phyloP scores from a whole-genome alignment of 2,113 vertebrate genomes.

The Pseudorasbora parva region DNA sequence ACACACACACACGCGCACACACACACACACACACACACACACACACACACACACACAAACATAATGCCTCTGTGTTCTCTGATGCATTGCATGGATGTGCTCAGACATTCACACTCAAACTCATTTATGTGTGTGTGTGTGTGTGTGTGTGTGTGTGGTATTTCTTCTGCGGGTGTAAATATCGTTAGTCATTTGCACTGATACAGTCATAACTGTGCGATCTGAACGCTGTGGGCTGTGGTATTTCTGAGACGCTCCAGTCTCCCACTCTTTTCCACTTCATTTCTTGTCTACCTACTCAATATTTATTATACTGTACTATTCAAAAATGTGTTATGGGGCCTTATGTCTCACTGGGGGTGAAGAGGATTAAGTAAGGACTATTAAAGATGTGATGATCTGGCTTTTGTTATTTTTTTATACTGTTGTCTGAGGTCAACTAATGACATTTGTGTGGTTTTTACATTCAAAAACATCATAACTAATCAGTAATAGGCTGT shows the following conservation, averaged over 20 bases:
- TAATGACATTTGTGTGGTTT: too few species aligned
- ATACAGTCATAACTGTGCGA: neutral
- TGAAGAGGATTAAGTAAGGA: too few species aligned
- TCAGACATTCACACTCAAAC: neutral
- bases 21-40: too few species aligned
- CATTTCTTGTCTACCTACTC: neutral
- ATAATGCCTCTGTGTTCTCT: constrained; percentile 4
- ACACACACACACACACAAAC: neutral
- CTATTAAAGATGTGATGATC: too few species aligned
- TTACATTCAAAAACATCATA: too few species aligned
- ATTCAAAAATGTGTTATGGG: neutral
- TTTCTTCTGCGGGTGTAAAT: neutral
- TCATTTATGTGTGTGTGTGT: neutral
- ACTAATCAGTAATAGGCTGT: too few species aligned
- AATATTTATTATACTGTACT: neutral
- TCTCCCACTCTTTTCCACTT: neutral
- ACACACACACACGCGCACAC: too few species aligned
- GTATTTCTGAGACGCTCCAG: constrained; percentile 4
- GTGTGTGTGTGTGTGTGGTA: neutral
- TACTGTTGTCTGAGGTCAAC: too few species aligned
- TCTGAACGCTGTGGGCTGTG: neutral
- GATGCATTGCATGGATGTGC: neutral
- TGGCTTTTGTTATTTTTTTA: too few species aligned
- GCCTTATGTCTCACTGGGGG: too few species aligned
- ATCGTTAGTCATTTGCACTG: neutral